Evolutionary conservation across 2,797 vertebrate species (phyloP).

Genomic region (Tokudaia muenninki): DNA sequence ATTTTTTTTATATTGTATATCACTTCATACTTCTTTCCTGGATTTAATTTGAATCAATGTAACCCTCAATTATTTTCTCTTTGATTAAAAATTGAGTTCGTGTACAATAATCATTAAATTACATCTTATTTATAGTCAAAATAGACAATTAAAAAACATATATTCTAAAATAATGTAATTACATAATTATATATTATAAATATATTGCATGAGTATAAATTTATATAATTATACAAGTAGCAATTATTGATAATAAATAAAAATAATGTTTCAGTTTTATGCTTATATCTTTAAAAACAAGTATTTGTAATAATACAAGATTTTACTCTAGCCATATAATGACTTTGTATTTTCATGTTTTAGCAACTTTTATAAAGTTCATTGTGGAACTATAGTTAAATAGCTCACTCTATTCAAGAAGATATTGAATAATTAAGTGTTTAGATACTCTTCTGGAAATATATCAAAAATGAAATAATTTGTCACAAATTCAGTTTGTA

Average conservation of each 20-base stretch:
- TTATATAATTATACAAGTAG: background rate
- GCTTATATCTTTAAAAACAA: background rate
- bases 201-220: background rate
- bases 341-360: background rate
- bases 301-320: background rate
- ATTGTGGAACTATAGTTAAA: background rate
- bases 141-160: background rate
- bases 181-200: background rate
- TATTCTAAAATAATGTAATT: background rate
- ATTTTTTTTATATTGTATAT: background rate
- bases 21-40: background rate
- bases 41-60: background rate
- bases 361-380: background rate
- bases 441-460: background rate
- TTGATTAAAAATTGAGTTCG: background rate
- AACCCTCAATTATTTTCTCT: background rate
- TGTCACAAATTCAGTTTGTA: constrained; percentile 8
- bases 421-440: background rate
- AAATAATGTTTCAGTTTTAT: background rate
- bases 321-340: background rate
- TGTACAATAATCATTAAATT: background rate
- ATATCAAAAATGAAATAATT: background rate
- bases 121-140: background rate
- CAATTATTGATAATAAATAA: background rate
- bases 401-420: background rate